These are phyloP conservation scores for Cataglyphis livida DNA, from an alignment of 2,888 invertebrate species.

Conservation along the genomic window DNA sequence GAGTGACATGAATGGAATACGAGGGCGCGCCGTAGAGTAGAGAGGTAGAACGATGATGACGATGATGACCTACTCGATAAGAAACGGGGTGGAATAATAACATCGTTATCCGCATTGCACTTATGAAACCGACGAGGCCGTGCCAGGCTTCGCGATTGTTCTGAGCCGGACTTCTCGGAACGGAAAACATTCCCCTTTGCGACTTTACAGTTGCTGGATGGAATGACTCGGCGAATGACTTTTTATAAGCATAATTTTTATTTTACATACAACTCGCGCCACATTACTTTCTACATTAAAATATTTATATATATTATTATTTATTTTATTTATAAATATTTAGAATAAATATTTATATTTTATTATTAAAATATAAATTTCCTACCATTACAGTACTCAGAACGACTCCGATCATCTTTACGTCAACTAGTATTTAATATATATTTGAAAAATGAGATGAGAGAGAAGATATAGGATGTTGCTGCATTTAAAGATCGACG, in stretches of 20 bases:
- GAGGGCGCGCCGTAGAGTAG: slow-evolving; percentile 40
- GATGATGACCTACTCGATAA: slow-evolving; percentile 73
- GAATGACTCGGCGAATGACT: background rate
- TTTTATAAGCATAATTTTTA: background rate
- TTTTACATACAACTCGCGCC: background rate
- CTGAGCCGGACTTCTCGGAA: slow-evolving; percentile 7
- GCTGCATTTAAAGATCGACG: background rate
- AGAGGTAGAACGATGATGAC: slow-evolving; percentile 50
- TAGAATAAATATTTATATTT: no score
- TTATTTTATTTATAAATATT: no score
- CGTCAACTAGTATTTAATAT: background rate
- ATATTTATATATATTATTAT: background rate
- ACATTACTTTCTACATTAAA: background rate
- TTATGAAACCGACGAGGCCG: slow-evolving; percentile 52
- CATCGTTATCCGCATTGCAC: slow-evolving; percentile 63
- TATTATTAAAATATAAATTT: background rate
- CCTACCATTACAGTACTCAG: background rate
- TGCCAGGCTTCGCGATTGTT: slow-evolving; percentile 17
- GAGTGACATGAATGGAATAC: slow-evolving; percentile 70
- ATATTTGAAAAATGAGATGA: background rate
- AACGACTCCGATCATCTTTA: background rate
- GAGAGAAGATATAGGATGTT: background rate
- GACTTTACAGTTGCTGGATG: background rate
- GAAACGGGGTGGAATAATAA: slow-evolving; percentile 73
- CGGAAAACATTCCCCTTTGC: background rate